phyloP scores from a whole-genome alignment of 2,797 vertebrate genomes.

The Acanthurus leucopareius region DNA sequence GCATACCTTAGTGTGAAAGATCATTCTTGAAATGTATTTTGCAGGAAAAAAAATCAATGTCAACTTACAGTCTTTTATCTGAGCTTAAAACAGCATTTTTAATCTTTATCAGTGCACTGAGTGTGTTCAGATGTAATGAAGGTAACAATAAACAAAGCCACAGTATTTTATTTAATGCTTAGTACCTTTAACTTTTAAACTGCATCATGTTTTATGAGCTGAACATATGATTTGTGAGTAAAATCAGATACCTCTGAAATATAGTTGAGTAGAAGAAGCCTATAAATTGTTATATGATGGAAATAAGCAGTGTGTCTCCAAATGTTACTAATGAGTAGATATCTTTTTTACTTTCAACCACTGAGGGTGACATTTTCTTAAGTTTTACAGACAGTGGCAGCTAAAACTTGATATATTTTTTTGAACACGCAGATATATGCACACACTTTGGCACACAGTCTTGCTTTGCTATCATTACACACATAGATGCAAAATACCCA shows the following conservation, averaged over 20 bases:
- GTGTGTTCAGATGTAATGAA: background rate
- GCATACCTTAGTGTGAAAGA: background rate
- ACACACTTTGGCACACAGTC: slow-evolving; percentile 28
- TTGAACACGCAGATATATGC: slow-evolving; percentile 21
- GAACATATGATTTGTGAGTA: background rate
- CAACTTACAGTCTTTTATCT: background rate
- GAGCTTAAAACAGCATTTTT: background rate
- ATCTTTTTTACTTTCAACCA: background rate
- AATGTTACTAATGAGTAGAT: background rate
- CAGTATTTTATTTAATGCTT: background rate
- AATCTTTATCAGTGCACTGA: background rate
- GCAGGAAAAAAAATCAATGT: background rate
- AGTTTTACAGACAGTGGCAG: slow-evolving; percentile 11
- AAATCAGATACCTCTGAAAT: background rate
- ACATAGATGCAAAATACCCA: slow-evolving; percentile 34
- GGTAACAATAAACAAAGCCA: background rate
- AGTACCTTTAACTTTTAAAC: background rate
- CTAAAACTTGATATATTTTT: slow-evolving; percentile 33
- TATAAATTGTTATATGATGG: background rate
- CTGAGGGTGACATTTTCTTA: background rate
- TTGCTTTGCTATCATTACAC: slow-evolving; percentile 28
- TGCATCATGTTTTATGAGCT: background rate
- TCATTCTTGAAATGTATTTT: background rate
- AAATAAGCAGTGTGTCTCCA: background rate
- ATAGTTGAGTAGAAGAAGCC: background rate